A percentile compares a stretch with the other conserved stretches of the same genome.
These are phyloP conservation scores for Alces alces DNA, from an alignment of 2,113 vertebrate species.

Conservation along the genomic window DNA sequence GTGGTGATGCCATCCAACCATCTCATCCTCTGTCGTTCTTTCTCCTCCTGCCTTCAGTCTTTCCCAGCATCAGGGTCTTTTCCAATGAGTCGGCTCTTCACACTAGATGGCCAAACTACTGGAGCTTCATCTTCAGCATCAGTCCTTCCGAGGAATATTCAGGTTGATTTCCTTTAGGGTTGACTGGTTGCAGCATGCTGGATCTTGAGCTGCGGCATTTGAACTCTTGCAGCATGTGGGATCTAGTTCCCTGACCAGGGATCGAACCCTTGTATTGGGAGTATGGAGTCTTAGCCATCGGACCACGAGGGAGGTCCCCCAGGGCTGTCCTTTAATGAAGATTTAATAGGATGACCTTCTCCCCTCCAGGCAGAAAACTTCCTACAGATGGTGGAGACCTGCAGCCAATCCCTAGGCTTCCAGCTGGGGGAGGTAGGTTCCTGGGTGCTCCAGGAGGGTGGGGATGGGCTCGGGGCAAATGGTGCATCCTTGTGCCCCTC, in stretches of 20 bases:
- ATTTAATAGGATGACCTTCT: not conserved
- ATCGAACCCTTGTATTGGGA: not conserved
- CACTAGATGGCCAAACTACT: not conserved
- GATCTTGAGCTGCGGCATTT: not conserved
- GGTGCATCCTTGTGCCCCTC: accelerated
- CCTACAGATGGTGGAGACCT: not conserved
- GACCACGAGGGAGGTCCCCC: not conserved
- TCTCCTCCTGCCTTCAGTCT: not conserved
- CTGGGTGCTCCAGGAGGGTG: not conserved
- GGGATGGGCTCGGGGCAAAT: accelerated
- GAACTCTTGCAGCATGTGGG: not conserved
- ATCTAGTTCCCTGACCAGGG: not conserved
- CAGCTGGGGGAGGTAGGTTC: not conserved
- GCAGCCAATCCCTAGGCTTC: accelerated
- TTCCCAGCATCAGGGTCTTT: not conserved
- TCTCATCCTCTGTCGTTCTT: not conserved
- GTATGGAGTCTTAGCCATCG: not conserved
- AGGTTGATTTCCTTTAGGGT: not conserved
- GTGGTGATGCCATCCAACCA: not conserved
- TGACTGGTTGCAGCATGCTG: not conserved
- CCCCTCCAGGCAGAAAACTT: not conserved
- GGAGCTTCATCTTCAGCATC: not conserved
- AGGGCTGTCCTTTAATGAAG: not conserved
- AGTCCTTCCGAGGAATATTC: not conserved
- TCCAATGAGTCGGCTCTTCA: not conserved